A percentile compares a stretch with the other conserved stretches of the same genome.
phyloP scores from a whole-genome alignment of 2,888 invertebrate species.

The Drosophila mayaguana region DNA sequence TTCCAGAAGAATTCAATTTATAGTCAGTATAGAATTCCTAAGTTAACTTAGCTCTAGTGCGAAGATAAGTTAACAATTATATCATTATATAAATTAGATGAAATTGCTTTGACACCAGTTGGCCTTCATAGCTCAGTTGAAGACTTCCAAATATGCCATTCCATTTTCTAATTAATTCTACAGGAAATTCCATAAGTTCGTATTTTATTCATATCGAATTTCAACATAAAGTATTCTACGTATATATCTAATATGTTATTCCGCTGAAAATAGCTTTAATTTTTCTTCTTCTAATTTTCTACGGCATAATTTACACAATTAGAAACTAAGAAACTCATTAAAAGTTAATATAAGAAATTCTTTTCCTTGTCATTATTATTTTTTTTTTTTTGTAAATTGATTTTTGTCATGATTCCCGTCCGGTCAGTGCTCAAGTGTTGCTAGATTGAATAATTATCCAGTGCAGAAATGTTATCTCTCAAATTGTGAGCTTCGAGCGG shows the following conservation, averaged over 20 bases:
- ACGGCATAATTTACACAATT: background rate
- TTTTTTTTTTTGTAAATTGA: slow-evolving; percentile 13
- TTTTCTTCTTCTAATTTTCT: background rate
- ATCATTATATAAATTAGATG: too few relatives aligned
- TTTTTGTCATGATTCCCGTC: slow-evolving; percentile 10
- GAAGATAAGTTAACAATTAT: too few relatives aligned
- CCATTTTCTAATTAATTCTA: too few relatives aligned
- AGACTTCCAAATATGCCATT: too few relatives aligned
- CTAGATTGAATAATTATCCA: slow-evolving; percentile 68
- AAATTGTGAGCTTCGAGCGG: background rate
- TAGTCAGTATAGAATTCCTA: too few relatives aligned
- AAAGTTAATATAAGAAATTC: slow-evolving; percentile 20
- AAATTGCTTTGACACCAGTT: too few relatives aligned
- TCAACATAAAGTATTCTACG: background rate
- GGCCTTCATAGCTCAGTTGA: too few relatives aligned
- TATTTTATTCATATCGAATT: background rate
- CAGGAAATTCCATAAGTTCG: background rate
- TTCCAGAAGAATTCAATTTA: too few relatives aligned
- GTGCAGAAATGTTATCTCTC: slow-evolving; percentile 58
- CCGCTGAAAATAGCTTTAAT: background rate
- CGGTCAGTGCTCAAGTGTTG: slow-evolving; percentile 20
- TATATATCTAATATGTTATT: background rate
- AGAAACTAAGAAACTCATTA: slow-evolving; percentile 18
- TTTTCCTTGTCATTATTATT: background rate
- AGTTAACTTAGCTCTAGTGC: too few relatives aligned